These are phyloP conservation scores for Tethya wilhelma DNA, from an alignment of 37 sponge, comb jelly and placozoan species.

Conservation along the genomic window DNA sequence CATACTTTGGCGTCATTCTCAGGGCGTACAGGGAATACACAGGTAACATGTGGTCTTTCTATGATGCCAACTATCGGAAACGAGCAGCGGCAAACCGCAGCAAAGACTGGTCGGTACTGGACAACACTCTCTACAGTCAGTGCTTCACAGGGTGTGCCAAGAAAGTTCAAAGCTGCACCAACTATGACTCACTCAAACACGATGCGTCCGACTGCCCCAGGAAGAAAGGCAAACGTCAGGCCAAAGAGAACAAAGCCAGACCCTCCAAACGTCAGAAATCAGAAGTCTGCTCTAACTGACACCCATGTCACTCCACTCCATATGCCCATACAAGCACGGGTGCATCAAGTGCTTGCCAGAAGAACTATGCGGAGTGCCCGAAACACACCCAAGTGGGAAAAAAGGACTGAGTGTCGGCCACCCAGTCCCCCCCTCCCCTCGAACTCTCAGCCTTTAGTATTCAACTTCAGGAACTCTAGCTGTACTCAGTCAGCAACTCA, in stretches of 20 bases:
- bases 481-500: too few species aligned
- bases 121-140: constrained; percentile 2
- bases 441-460: too few species aligned
- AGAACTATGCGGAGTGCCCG: constrained; percentile 9
- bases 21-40: constrained; percentile 2
- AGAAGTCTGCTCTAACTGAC: neutral
- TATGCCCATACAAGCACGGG: neutral
- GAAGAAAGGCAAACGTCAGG: neutral
- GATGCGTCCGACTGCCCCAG: constrained; percentile 4
- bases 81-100: neutral
- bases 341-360: constrained; percentile 10
- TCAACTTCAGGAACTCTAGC: too few species aligned
- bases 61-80: constrained; percentile 11
- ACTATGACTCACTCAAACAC: constrained; percentile 14
- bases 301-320: neutral
- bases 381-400: neutral
- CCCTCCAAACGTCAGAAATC: neutral
- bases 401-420: neutral
- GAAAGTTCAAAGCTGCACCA: neutral
- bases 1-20: constrained; percentile 7
- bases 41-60: constrained; percentile 1
- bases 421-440: too few species aligned
- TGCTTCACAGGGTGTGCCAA: constrained; percentile 13
- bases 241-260: neutral
- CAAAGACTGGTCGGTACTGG: constrained; percentile 9